These are phyloP conservation scores for Coptotermes formosanus DNA, from an alignment of 1,140 invertebrate genomes.

Conservation along the genomic window DNA sequence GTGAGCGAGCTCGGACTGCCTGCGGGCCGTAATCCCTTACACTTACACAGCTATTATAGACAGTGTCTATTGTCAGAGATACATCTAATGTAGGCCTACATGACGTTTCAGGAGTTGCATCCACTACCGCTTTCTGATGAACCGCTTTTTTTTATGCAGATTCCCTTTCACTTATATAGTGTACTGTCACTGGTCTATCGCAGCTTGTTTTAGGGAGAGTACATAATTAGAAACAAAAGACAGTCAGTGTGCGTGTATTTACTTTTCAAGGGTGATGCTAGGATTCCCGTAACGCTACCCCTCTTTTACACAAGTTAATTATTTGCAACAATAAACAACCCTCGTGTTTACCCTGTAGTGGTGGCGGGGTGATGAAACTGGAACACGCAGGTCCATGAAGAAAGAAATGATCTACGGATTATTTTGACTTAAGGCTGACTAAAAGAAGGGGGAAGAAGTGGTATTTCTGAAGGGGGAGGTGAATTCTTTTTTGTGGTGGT, in stretches of 20 bases:
- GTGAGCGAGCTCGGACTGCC: too few relatives aligned
- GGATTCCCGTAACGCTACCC: neutral
- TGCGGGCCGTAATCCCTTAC: too few relatives aligned
- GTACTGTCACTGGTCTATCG: too few relatives aligned
- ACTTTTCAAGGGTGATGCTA: neutral
- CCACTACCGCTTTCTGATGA: too few relatives aligned
- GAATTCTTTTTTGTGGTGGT: neutral
- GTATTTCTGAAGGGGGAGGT: neutral
- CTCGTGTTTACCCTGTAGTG: constrained; percentile 1
- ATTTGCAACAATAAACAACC: constrained; percentile 15
- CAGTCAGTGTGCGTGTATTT: neutral
- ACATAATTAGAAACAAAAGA: neutral
- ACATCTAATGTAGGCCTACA: too few relatives aligned
- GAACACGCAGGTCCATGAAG: neutral
- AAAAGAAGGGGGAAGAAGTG: neutral
- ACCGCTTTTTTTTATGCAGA: too few relatives aligned
- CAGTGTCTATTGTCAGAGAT: too few relatives aligned
- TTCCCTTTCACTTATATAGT: too few relatives aligned
- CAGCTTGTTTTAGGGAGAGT: too few relatives aligned
- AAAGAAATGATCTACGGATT: neutral
- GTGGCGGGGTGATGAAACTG: neutral
- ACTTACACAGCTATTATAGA: too few relatives aligned
- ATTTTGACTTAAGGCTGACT: neutral
- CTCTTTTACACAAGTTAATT: constrained; percentile 17
- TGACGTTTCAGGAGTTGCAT: too few relatives aligned